Conservation (phyloP, 2,888 invertebrate genomes). For the Aromia moschata region DNA sequence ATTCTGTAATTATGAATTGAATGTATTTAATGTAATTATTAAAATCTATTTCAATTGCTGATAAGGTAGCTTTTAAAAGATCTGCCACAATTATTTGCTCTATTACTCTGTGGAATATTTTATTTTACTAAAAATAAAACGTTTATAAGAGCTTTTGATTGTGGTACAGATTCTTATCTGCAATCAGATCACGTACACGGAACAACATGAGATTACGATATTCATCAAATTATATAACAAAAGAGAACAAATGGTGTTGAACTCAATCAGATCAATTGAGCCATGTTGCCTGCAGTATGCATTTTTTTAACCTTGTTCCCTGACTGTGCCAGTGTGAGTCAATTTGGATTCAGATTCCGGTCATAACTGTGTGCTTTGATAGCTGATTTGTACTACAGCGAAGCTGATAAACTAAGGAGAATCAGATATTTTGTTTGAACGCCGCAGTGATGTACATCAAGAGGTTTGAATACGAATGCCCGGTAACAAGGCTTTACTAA, state of each 20-base stretch:
- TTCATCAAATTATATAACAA: slow-evolving; percentile 8
- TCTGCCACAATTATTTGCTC: too few relatives aligned
- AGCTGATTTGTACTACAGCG: neutral
- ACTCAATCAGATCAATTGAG: slow-evolving; percentile 18
- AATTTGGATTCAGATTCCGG: slow-evolving; percentile 29
- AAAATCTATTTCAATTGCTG: too few relatives aligned
- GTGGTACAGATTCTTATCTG: neutral
- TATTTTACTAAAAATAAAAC: too few relatives aligned
- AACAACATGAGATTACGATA: slow-evolving; percentile 11
- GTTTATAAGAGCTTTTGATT: too few relatives aligned
- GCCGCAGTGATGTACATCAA: neutral
- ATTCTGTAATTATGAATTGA: too few relatives aligned
- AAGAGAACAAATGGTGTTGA: slow-evolving; percentile 7
- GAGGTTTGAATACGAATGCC: slow-evolving; percentile 3
- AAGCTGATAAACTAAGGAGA: neutral
- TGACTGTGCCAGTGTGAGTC: slow-evolving; percentile 15
- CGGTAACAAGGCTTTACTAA: too few relatives aligned
- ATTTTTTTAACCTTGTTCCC: slow-evolving; percentile 21
- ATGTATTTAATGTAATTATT: too few relatives aligned
- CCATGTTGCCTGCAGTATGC: slow-evolving; percentile 10
- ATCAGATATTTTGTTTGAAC: neutral
- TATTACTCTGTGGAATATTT: too few relatives aligned
- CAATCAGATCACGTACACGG: slow-evolving; percentile 15
- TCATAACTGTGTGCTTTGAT: slow-evolving; percentile 27
- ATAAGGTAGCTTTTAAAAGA: too few relatives aligned